These are phyloP conservation scores for Alfaro cultratus DNA, from an alignment of 2,797 vertebrate species.

Conservation along the genomic window DNA sequence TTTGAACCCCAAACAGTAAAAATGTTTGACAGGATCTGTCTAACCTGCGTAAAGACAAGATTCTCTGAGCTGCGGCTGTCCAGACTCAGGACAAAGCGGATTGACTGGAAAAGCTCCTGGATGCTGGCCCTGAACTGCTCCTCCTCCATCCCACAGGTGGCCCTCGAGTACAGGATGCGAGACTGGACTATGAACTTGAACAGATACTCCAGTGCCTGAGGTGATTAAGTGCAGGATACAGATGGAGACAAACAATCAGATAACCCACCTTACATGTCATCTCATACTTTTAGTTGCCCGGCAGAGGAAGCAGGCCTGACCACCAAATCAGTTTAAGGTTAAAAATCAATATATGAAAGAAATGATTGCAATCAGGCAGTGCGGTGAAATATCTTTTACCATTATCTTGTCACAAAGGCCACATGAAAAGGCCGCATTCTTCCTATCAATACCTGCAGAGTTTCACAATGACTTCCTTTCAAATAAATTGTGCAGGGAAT, in stretches of 20 bases:
- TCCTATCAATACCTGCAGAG: slow-evolving; percentile 26
- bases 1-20: not conserved
- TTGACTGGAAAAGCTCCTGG: slow-evolving; percentile 99
- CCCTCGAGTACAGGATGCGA: slow-evolving; percentile 96
- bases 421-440: slow-evolving; percentile 20
- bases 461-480: slow-evolving; percentile 40
- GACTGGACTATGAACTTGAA: slow-evolving; percentile 99
- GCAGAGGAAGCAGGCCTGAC: slow-evolving; percentile 10
- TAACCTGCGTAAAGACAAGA: slow-evolving; percentile 98
- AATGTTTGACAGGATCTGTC: slow-evolving; percentile 20
- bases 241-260: slow-evolving; percentile 40
- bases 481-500: slow-evolving; percentile 35
- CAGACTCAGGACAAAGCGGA: slow-evolving; percentile 96
- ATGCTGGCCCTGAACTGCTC: slow-evolving; percentile 96
- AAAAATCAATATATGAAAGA: slow-evolving; percentile 41
- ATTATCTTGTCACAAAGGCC: slow-evolving; percentile 26
- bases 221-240: slow-evolving; percentile 36
- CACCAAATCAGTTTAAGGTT: slow-evolving; percentile 17
- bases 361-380: slow-evolving; percentile 22
- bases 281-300: not conserved
- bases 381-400: slow-evolving; percentile 17
- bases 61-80: slow-evolving; percentile 98
- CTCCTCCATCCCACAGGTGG: slow-evolving; percentile 98
- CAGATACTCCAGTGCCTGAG: slow-evolving; percentile 96
- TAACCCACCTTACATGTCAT: slow-evolving; percentile 7